A percentile compares a stretch with the other conserved stretches of the same genome.
Evolutionary conservation across 1,140 invertebrate genomes (phyloP).

Genomic region (Linepithema humile): DNA sequence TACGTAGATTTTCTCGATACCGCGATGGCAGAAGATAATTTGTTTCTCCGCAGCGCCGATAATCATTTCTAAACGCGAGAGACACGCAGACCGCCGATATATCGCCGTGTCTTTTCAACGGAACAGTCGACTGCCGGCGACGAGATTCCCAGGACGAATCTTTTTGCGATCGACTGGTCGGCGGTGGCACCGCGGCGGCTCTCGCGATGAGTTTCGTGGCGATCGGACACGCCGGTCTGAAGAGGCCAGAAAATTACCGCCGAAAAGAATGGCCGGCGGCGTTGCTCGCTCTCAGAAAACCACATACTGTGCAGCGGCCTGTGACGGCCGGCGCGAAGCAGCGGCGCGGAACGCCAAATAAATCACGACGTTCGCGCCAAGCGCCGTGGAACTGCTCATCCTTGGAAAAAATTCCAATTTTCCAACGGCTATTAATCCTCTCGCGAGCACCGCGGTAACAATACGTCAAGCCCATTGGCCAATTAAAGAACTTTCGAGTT

Average conservation of each 20-base stretch:
- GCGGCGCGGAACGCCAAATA: conserved; percentile 53
- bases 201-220: conserved; percentile 18
- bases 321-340: conserved; percentile 23
- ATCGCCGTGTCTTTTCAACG: neutral
- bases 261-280: conserved; percentile 37
- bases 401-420: conserved; percentile 22
- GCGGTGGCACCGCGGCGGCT: neutral
- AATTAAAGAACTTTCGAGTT: conserved; percentile 18
- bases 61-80: neutral
- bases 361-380: conserved; percentile 30
- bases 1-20: neutral
- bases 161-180: conserved; percentile 13
- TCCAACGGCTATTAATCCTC: conserved; percentile 3
- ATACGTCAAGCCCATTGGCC: neutral
- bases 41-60: neutral
- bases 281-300: conserved; percentile 21
- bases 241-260: conserved; percentile 1
- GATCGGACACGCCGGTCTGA: conserved; percentile 15
- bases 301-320: conserved; percentile 29
- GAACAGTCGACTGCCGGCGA: neutral
- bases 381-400: conserved; percentile 33
- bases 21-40: neutral
- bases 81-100: neutral
- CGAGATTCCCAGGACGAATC: neutral
- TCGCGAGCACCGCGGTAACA: neutral